These are phyloP conservation scores for Cheilinus undulatus DNA, from an alignment of 2,113 vertebrate genomes.

Conservation along the genomic window DNA sequence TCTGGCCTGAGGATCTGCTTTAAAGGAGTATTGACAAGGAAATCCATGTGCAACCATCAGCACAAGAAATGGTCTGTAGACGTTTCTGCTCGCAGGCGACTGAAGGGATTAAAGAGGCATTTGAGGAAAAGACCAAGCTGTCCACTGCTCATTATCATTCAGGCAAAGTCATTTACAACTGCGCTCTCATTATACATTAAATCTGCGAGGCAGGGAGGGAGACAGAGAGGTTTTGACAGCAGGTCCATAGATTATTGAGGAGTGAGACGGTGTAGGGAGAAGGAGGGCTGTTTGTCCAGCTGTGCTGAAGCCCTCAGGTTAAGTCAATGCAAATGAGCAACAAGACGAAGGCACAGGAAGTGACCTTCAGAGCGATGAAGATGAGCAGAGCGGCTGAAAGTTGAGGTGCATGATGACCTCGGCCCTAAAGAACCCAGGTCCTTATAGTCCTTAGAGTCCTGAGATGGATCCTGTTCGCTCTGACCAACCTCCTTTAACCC, in stretches of 20 bases:
- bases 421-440: background rate
- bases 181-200: constrained; percentile 44
- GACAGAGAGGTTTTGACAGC: constrained; percentile 25
- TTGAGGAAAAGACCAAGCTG: constrained; percentile 64
- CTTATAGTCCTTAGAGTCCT: too few species aligned
- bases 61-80: constrained; percentile 50
- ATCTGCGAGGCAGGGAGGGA: constrained; percentile 23
- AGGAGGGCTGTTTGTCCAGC: constrained; percentile 53
- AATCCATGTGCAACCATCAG: constrained; percentile 58
- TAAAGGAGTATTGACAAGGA: constrained; percentile 59
- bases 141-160: constrained; percentile 56
- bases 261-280: background rate
- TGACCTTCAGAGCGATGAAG: constrained; percentile 50
- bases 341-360: constrained; percentile 38
- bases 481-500: constrained; percentile 25
- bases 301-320: constrained; percentile 46
- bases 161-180: constrained; percentile 56
- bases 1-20: constrained; percentile 44
- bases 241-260: constrained; percentile 36
- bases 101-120: constrained; percentile 69
- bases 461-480: constrained; percentile 23
- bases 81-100: constrained; percentile 46
- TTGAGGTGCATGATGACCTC: constrained; percentile 21
- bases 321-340: constrained; percentile 64
- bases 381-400: constrained; percentile 5